Evolutionary conservation across 1,140 invertebrate genomes (phyloP), one percentile per base, ranked within the genome.

Genomic region (Heliothis subflexa): DNA sequence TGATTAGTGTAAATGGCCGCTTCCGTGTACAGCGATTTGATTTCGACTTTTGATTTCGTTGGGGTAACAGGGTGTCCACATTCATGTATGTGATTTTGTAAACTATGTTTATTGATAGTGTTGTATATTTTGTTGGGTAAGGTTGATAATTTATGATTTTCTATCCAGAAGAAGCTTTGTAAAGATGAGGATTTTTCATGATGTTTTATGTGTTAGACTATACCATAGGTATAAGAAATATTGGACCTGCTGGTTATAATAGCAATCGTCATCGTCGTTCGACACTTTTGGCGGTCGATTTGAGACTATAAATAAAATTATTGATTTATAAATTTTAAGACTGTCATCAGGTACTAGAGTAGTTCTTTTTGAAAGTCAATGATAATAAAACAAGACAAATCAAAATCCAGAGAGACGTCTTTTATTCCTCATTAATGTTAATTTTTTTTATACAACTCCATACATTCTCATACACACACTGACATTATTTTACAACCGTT

Each of bases 341-440:
- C 28, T 52, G 13, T 52, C n/a, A 3, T 52, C 13, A 4, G 16
- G 3, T 54, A 18, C 2, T 16, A n/a, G n/a, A 5, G 1, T 7
- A 18, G 16, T 54, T 1, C 9, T 33, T n/a, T 62, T 13, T 4
- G 2, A 50, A 76, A 66, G 12, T 16, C 10, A 14, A 61, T 16
- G 40, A 3, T 3, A 89, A 86, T 82, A 80, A 91, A 90, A 91
- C 83, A 81, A 83, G 82, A 74, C 71, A 78, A 13, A 68, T 78
- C 64, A 78, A 88, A 85, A 86, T 91, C 85, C 87, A 88, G 85
- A 91, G 87, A 89, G 91, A 93, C 89, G 90, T 90, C 75, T 89
- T 93, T 92, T 87, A 90, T 91, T 93, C 80, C 68, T 92, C 88
- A 89, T 87, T 86, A 85, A 81, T 76, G 73, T 81, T 79, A 59